Evolutionary conservation across 2,888 invertebrate genomes (phyloP), one percentile per base, ranked within the genome.

Genomic region (Bursaphelenchus okinawaensis): DNA sequence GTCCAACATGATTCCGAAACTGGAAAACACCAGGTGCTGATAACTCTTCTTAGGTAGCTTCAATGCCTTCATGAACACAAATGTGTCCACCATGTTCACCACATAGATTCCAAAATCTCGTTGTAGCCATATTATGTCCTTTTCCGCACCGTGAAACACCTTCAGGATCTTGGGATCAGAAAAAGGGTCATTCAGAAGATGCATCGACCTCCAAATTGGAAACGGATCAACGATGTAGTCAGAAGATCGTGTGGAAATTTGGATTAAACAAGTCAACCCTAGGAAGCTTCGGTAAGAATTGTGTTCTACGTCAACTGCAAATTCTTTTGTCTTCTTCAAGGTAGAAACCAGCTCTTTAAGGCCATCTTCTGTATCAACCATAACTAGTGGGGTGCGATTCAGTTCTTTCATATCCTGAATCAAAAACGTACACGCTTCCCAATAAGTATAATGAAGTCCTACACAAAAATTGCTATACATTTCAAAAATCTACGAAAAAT

Each of bases 31-130:
- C 40, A 98, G 85, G 83, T 89, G 89, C 0, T 91, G 89, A 26
- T 86, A 81, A 4, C 92, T 91, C 55, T 75, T 68, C 31, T 74
- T 70, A 2, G 71, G 68, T 55, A 69, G 67, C 27, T 72, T 69
- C 40, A 76, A 63, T 4, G 68, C 68, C 29, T 69, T 67, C 75
- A 77, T 74, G 0, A 75, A 75, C 16, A 66, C 63, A 55, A 72
- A 68, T 0, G 96, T 98, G 84, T 98, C 98, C 83, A 98, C 95
- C 89, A 98, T 88, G 74, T 95, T 94, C 0, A 98, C 94, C 2
- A 98, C 85, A 83, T 98, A 98, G 1, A 98, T 83, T 0, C 93
- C 91, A 63, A 96, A 88, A 86, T 99, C 98, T 19, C 93, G 87
- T 83, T 98, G 98, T 28, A 98, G 85, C 96, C 98, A 98, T 29